Evolutionary conservation across 1,140 invertebrate species (phyloP).

Genomic region (Tetramorium alpestre): DNA sequence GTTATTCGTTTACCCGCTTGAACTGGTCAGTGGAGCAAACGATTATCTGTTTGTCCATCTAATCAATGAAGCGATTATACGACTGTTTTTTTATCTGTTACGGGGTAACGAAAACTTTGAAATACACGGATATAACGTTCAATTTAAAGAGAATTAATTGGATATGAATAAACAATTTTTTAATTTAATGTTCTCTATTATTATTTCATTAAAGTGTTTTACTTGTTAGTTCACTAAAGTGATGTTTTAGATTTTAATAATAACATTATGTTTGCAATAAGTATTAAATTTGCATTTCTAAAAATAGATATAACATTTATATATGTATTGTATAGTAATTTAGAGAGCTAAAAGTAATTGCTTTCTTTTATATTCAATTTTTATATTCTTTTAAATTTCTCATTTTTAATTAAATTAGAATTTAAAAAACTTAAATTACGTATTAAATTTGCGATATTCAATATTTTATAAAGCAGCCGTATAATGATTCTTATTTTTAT

Average conservation of each 20-base stretch:
- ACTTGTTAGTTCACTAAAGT: background rate
- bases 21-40: conserved; percentile 57
- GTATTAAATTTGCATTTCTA: background rate
- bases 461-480: background rate
- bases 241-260: background rate
- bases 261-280: background rate
- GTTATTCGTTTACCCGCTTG: conserved; percentile 60
- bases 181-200: background rate
- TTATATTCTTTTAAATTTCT: background rate
- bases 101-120: background rate
- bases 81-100: conserved; percentile 23
- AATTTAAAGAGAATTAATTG: conserved; percentile 20
- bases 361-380: background rate
- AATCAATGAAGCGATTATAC: conserved; percentile 59
- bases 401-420: background rate
- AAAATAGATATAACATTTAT: background rate
- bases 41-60: conserved; percentile 58
- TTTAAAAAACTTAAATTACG: background rate
- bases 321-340: background rate
- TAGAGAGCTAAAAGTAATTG: background rate
- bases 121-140: background rate
- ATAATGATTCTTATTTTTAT: background rate
- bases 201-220: background rate
- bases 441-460: background rate
- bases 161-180: background rate